Base-by-base conservation (phyloP, 2,888 invertebrate species). In the Pilophorus perplexus region DNA sequence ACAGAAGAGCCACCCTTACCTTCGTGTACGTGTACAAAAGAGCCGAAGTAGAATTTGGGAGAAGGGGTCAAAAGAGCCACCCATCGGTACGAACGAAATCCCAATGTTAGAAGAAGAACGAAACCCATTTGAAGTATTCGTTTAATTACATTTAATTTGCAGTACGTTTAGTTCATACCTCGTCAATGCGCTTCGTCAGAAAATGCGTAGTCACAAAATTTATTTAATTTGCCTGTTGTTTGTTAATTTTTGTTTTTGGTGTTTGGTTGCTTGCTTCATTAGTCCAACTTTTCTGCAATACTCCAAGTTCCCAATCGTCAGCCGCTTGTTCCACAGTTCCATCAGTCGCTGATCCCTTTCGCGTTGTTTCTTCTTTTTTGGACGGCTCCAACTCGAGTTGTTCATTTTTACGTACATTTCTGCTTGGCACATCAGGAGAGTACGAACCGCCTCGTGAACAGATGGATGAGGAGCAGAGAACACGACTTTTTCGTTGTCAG, bases 381-480 rank as follows among this genome's bases (percentile, higher is more conserved):
- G 6, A 42, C 42, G 8, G 14, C 42, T 42, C 42, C 42, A 42
- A 42, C 42, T 42, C 42, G 42, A 42, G 42, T 42, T 42, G 42
- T 42, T 42, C 42, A 42, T 42, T 42, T 42, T 42, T 14, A 42
- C 42, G 14, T 42, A 42, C 42, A 42, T 42, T 42, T 42, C 42
- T 42, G 42, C 42, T 42, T 42, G 42, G 42, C 42, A 42, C 42
- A 42, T 42, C 42, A 42, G 42, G 33, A 33, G 33, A 33, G 33
- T 10, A 33, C 33, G 33, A 33, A 33, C 33, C 33, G 33, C 33
- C 33, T 33, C 33, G 33, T 33, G 33, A 33, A 33, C 33, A 33
- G 33, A 33, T 33, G 33, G 33, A 33, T 33, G 33, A 10, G 33
- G 33, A 33, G 33, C 33, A 33, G 33, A 33, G 10, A 8, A 33